Conservation (phyloP, 2,888 invertebrate species). For the Napeogenes inachia region DNA sequence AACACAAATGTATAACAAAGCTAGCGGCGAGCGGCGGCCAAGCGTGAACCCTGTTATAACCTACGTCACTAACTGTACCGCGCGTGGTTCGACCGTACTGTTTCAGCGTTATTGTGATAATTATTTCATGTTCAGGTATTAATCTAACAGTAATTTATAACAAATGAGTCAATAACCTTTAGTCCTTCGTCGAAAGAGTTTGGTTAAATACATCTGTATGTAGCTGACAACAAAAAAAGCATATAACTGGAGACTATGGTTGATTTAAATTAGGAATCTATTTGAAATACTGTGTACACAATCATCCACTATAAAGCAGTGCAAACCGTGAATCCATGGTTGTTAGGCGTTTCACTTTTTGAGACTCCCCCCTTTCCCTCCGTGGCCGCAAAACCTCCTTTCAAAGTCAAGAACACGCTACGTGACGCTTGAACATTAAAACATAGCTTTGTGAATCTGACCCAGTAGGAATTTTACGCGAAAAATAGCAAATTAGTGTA, state of each 20-base stretch:
- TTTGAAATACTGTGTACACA: slow-evolving; percentile 2
- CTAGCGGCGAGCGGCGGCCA: slow-evolving; percentile 8
- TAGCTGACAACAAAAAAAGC: no score
- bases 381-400: slow-evolving; percentile 65
- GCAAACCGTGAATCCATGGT: slow-evolving; percentile 25
- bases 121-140: slow-evolving; percentile 1
- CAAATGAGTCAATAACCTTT: slow-evolving; percentile 2
- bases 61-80: slow-evolving; percentile 10
- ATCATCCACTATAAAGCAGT: slow-evolving; percentile 8
- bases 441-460: slow-evolving; percentile 27
- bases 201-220: no score
- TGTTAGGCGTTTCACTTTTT: slow-evolving; percentile 67
- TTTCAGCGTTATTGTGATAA: slow-evolving; percentile 2
- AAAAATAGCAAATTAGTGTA: slow-evolving; percentile 16
- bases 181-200: neutral
- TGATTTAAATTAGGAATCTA: neutral
- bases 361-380: slow-evolving; percentile 36
- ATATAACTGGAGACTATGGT: no score
- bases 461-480: slow-evolving; percentile 23
- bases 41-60: slow-evolving; percentile 10
- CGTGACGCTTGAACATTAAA: slow-evolving; percentile 29
- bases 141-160: slow-evolving; percentile 7
- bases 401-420: slow-evolving; percentile 56
- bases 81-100: neutral
- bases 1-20: no score